Base-by-base conservation (phyloP, 2,888 invertebrate genomes). In the Stratiomys singularior region DNA sequence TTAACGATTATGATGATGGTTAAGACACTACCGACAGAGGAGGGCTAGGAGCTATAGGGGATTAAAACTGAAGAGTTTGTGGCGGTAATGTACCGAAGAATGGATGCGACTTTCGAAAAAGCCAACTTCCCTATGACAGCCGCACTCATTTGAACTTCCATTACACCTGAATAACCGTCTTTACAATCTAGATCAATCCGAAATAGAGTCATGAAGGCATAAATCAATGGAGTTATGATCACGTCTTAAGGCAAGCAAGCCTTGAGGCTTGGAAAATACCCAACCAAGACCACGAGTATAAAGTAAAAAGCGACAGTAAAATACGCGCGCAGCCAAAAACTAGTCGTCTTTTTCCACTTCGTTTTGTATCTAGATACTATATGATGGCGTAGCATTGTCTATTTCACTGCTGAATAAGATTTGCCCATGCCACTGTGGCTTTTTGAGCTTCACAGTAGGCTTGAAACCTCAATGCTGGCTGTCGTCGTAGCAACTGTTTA, bases 151-250 rank as follows among this genome's bases (percentile, higher is more conserved):
- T 56, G 23, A 60, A 37, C 58, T 56, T 58, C 27, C 25, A 74
- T 74, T 74, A 74, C 74, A 74, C 56, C 74, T 74, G 74, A 74
- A 74, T 56, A 63, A 28, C 47, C 23, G 71, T 52, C 71, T 56
- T 56, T 56, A 52, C 37, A 76, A 76, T 76, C 76, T 76, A 76
- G 76, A 76, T 76, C 76, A 63, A 60, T 76, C 44, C 60, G 52
- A 76, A 76, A 76, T 76, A 60, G 63, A 76, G 76, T 76, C 76
- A 76, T 76, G 76, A 60, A 76, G 27, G 60, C 76, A 76, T 76
- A 76, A 76, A 76, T 76, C 76, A 76, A 60, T 23, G 30, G 21
- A 72, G 56, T 56, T 72, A 72, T 37, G 37, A 37, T 37, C 37
- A 37, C 47, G 23, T 67, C 28, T 1, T 44, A 2, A 18, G 15